Evolutionary conservation across 2,113 vertebrate genomes (phyloP).

Genomic region (Cololabis saira): DNA sequence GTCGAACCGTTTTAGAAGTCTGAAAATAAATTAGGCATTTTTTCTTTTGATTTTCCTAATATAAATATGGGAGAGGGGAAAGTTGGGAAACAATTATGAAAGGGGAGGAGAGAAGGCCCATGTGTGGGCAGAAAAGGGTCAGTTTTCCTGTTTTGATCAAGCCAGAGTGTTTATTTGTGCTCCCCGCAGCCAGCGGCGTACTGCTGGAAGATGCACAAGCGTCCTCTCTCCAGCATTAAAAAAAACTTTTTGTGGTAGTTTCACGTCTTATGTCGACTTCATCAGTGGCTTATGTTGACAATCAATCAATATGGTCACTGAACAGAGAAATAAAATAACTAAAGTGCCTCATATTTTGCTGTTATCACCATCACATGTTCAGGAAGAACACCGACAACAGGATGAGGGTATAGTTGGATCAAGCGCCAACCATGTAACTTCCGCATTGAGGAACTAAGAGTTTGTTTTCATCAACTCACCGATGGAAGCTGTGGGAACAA

Average conservation of each 20-base stretch:
- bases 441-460: too few relatives aligned
- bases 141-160: conserved; percentile 12
- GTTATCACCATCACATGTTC: neutral
- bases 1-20: conserved; percentile 68
- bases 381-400: conserved; percentile 2
- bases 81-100: conserved; percentile 53
- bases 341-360: neutral
- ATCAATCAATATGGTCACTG: too few relatives aligned
- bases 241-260: neutral
- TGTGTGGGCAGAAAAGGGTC: conserved; percentile 20
- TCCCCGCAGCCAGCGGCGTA: too few relatives aligned
- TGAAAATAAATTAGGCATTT: conserved; percentile 73
- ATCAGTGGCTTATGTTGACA: neutral
- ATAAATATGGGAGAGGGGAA: conserved; percentile 52
- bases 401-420: neutral
- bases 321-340: too few relatives aligned
- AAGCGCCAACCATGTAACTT: too few relatives aligned
- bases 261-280: neutral
- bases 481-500: too few relatives aligned
- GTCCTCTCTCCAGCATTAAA: neutral
- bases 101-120: conserved; percentile 2
- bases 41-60: conserved; percentile 58
- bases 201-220: too few relatives aligned
- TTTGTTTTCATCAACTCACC: too few relatives aligned
- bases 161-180: neutral